Evolutionary conservation across 2,797 vertebrate genomes (phyloP).

Genomic region (Pangasius mekongensis): DNA sequence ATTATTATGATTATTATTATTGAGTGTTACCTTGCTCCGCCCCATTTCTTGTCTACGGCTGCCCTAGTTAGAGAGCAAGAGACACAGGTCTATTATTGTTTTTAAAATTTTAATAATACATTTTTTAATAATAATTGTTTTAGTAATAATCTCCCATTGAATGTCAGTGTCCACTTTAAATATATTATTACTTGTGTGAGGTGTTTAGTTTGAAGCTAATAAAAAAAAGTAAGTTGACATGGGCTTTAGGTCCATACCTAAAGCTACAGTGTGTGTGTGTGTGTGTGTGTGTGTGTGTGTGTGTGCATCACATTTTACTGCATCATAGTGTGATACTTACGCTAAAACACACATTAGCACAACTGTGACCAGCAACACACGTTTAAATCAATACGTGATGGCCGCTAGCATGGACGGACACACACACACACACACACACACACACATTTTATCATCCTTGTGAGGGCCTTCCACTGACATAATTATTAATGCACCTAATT

Average conservation of each 20-base stretch:
- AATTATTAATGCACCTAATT: background rate
- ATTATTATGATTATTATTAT: background rate
- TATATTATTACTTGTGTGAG: background rate
- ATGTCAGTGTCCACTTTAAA: background rate
- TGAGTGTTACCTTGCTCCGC: background rate
- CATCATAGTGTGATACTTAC: slow-evolving; percentile 74
- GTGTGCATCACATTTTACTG: slow-evolving; percentile 58
- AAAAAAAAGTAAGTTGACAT: background rate
- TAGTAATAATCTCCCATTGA: background rate
- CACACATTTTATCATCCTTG: background rate
- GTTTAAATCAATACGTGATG: slow-evolving; percentile 56
- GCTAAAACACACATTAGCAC: slow-evolving; percentile 79
- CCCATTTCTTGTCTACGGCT: background rate
- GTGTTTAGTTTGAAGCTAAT: background rate
- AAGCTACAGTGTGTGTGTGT: background rate
- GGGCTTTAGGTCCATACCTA: background rate
- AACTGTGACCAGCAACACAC: slow-evolving; percentile 67
- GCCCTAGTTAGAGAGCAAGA: background rate
- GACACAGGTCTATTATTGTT: background rate
- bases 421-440: slow-evolving; percentile 2
- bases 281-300: background rate
- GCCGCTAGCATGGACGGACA: background rate
- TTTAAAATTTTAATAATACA: background rate
- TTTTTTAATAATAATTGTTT: too few relatives aligned
- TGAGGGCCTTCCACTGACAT: background rate